Percentiles rank a stretch among this genome's conserved stretches.
These are phyloP conservation scores for Leptatherina wallacei DNA, from an alignment of 2,797 vertebrate genomes.

Conservation along the genomic window DNA sequence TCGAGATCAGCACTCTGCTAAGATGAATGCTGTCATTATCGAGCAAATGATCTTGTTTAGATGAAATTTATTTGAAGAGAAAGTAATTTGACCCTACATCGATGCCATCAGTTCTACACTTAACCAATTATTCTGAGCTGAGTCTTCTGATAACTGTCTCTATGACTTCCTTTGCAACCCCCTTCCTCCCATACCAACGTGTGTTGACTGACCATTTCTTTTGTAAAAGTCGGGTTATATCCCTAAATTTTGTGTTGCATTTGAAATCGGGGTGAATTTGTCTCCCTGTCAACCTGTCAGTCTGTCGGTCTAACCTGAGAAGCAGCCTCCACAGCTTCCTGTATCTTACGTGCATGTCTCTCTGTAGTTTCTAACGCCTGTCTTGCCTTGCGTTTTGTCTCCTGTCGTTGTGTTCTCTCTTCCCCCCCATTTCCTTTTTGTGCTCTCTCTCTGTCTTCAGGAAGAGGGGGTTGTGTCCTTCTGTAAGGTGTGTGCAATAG, in stretches of 20 bases:
- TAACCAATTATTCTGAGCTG: slow-evolving; percentile 33
- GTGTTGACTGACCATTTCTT: slow-evolving; percentile 21
- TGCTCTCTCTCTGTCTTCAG: slow-evolving; percentile 87
- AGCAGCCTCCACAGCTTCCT: slow-evolving; percentile 41
- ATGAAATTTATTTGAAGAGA: slow-evolving; percentile 52
- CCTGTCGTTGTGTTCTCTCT: slow-evolving; percentile 86
- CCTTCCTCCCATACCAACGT: not conserved
- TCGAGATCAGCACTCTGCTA: slow-evolving; percentile 13
- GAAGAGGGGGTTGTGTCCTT: slow-evolving; percentile 98
- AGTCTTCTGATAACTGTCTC: slow-evolving; percentile 30
- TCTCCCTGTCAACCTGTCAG: slow-evolving; percentile 36
- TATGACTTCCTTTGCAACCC: slow-evolving; percentile 21
- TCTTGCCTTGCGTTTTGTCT: slow-evolving; percentile 85
- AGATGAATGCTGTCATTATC: slow-evolving; percentile 31
- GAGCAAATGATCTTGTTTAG: slow-evolving; percentile 41
- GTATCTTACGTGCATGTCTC: slow-evolving; percentile 82
- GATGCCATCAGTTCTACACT: not conserved
- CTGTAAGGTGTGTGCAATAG: slow-evolving; percentile 96
- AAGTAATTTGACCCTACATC: slow-evolving; percentile 59
- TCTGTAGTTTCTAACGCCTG: slow-evolving; percentile 76
- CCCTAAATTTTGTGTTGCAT: slow-evolving; percentile 30
- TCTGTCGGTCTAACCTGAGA: slow-evolving; percentile 60
- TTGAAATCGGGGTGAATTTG: slow-evolving; percentile 25
- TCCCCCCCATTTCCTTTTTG: slow-evolving; percentile 69
- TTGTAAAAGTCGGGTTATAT: slow-evolving; percentile 36